Base-by-base conservation (phyloP, 2,888 invertebrate species). In the Dasypogon diadema region DNA sequence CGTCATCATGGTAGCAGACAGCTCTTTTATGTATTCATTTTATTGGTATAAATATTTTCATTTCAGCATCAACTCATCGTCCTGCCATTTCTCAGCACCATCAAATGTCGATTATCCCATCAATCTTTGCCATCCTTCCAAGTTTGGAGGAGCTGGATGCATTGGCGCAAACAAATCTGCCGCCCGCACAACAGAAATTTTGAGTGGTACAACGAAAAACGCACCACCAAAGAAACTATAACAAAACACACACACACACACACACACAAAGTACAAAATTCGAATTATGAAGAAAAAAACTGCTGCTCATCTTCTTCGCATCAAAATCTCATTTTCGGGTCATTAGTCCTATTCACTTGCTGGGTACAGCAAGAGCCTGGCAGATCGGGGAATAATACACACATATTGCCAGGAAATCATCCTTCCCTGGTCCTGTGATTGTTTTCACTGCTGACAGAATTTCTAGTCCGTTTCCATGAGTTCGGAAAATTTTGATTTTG, bases 41-140 rank as follows among this genome's bases (percentile, higher is more conserved):
- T 34, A 54, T 70, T 70, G 68, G 68, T 26, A 68, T 48, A 68
- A 68, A 68, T 51, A 68, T 68, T 68, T 51, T 51, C 14, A 54
- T 51, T 68, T 22, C 16, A 51, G 24, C 51, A 68, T 48, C 68
- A 46, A 51, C 54, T 70, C 54, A 37, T 70, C 54, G 34, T 70
- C 14, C 34, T 30, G 30, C 68, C 51, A 70, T 70, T 70, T 70
- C 54, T 68, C 34, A 34, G 70, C 74, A 76, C 63, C 76, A 76
- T 76, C 76, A 76, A 76, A 76, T 76, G 76, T 74, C 76, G 74
- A 76, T 76, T 76, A 76, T 76, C 74, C 76, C 68, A 76, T 76
- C 76, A 76, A 76, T 76, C 68, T 68, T 54, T 30, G 30, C 30
- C 54, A 34, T 18, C 34, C 46, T 48, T 55, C 21, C 8, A n/a